Percentiles rank a stretch among this genome's conserved stretches.
Evolutionary conservation across 2,113 vertebrate genomes (phyloP).

Genomic region (Paracanthobrama guichenoti): DNA sequence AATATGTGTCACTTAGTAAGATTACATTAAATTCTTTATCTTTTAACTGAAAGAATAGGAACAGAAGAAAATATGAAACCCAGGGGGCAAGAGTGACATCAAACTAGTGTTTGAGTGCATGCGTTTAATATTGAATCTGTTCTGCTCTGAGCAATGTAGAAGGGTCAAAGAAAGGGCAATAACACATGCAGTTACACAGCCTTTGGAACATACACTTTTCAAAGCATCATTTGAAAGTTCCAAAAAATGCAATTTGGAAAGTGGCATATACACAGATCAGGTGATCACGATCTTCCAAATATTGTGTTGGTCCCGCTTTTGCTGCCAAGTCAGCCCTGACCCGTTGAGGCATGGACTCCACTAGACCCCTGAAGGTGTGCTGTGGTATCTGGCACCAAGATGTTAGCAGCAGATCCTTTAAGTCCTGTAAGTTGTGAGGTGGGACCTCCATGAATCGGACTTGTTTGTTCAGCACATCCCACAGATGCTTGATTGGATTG

Average conservation of each 20-base stretch:
- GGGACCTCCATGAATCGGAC: too few relatives aligned
- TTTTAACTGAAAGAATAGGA: background rate
- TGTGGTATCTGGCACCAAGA: too few relatives aligned
- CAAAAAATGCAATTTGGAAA: background rate
- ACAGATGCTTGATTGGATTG: too few relatives aligned
- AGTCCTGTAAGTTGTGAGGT: too few relatives aligned
- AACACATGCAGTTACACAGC: background rate
- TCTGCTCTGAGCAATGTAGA: background rate
- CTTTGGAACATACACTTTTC: background rate
- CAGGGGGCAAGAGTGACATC: background rate
- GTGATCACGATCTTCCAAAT: too few relatives aligned
- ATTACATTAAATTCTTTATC: background rate
- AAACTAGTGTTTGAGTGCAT: background rate
- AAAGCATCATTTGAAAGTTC: background rate
- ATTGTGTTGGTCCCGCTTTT: too few relatives aligned
- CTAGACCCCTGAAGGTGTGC: too few relatives aligned
- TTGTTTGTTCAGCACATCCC: too few relatives aligned
- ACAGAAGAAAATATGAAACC: constrained; percentile 1
- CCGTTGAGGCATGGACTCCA: too few relatives aligned
- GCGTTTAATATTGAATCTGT: background rate
- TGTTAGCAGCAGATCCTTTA: too few relatives aligned
- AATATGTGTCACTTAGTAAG: background rate
- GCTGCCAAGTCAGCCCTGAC: too few relatives aligned
- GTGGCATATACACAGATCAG: too few relatives aligned
- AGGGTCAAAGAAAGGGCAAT: constrained; percentile 25